Evolutionary conservation across 1,140 invertebrate species (phyloP).

Genomic region (Drosophila cardini): DNA sequence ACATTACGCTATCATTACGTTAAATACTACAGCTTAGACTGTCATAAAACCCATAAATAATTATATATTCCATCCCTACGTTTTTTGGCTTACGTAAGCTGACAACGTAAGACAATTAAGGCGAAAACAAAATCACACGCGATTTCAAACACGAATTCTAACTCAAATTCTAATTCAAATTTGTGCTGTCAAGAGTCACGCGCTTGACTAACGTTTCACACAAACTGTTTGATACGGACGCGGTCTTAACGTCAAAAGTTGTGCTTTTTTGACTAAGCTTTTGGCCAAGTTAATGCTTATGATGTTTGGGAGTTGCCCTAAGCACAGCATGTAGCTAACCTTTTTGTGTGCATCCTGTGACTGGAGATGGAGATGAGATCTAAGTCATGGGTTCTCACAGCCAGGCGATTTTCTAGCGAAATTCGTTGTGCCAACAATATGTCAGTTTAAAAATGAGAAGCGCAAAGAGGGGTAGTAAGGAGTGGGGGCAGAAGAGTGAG

Average conservation of each 20-base stretch:
- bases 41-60: too few species aligned
- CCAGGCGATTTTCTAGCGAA: constrained; percentile 69
- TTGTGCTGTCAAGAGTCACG: constrained; percentile 64
- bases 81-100: neutral
- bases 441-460: constrained; percentile 70
- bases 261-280: constrained; percentile 15
- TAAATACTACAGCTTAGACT: too few species aligned
- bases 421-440: constrained; percentile 69
- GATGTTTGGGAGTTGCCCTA: neutral
- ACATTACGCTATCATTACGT: too few species aligned
- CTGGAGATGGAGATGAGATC: constrained; percentile 1
- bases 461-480: constrained; percentile 7
- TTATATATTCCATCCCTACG: too few species aligned
- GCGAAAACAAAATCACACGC: too few species aligned
- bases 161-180: neutral
- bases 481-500: neutral
- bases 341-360: constrained; percentile 70
- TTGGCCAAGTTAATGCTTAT: constrained; percentile 7
- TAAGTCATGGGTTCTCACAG: constrained; percentile 53
- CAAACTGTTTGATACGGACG: constrained; percentile 35
- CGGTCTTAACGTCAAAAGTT: constrained; percentile 42
- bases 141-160: neutral
- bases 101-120: neutral
- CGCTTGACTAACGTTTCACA: constrained; percentile 41
- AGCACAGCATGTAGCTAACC: constrained; percentile 77